Conservation (phyloP, 2,113 vertebrate genomes). For the Euleptes europaea region DNA sequence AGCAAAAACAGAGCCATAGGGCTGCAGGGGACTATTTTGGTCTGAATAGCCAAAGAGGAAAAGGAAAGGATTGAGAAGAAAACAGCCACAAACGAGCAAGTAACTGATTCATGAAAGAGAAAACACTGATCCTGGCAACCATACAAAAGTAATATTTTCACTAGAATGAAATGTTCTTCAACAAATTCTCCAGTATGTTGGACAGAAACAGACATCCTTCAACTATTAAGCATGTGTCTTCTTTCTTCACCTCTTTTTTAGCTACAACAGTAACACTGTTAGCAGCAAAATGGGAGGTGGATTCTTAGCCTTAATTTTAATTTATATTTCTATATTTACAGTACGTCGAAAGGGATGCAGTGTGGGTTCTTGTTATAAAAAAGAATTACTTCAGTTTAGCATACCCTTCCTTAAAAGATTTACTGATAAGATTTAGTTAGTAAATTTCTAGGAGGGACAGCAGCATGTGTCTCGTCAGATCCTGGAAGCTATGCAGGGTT, state of each 20-base stretch:
- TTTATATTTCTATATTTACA: slow-evolving; percentile 45
- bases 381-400: slow-evolving; percentile 55
- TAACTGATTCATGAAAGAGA: slow-evolving; percentile 73
- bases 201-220: slow-evolving; percentile 59
- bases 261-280: slow-evolving; percentile 65
- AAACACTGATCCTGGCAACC: slow-evolving; percentile 65
- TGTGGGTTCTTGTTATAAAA: slow-evolving; percentile 24
- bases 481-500: too few relatives aligned
- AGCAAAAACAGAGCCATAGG: slow-evolving; percentile 44
- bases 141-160: slow-evolving; percentile 77
- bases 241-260: slow-evolving; percentile 63
- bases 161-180: slow-evolving; percentile 71
- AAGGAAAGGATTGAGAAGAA: slow-evolving; percentile 66
- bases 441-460: background rate
- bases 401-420: slow-evolving; percentile 42
- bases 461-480: too few relatives aligned
- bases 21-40: slow-evolving; percentile 34
- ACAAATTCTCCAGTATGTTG: slow-evolving; percentile 67
- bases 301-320: slow-evolving; percentile 27
- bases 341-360: slow-evolving; percentile 43
- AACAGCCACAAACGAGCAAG: slow-evolving; percentile 72
- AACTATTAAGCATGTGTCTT: slow-evolving; percentile 59
- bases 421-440: slow-evolving; percentile 20
- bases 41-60: slow-evolving; percentile 51
- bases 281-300: slow-evolving; percentile 40